Evolutionary conservation across 2,888 invertebrate species (phyloP), one percentile per base, ranked within the genome.

Genomic region (Cataglyphis cursor): DNA sequence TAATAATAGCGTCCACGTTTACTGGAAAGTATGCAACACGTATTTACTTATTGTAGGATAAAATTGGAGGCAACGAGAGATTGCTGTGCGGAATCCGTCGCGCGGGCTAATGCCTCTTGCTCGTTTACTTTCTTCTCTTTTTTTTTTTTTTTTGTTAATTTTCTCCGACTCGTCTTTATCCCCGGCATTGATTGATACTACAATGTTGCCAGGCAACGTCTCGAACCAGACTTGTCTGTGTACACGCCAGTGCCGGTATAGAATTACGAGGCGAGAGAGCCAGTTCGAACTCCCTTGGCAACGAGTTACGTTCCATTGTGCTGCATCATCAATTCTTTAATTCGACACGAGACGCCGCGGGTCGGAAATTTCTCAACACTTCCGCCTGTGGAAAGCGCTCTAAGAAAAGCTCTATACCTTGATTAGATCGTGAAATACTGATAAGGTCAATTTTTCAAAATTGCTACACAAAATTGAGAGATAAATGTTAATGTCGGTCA

Each of bases 201-300:
- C 61, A 35, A 78, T 66, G 87, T 89, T 83, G 88, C 89, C 80
- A 85, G 70, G 88, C 86, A 89, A 89, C 87, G 89, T 86, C 66
- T 86, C 85, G 85, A 24, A 74, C 35, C 59, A 54, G 75, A 76
- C 73, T 66, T 78, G 72, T 72, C 81, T 72, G 76, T 80, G 70
- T 70, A 83, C 74, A 64, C 70, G 28, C 35, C 35, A 31, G 38
- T 38, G 41, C 41, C 44, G 31, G 65, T 75, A 72, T 84, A 75
- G 85, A 81, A 84, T 85, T 85, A 84, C 81, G 10, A 35, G 38
- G 72, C 61, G 73, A 64, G 73, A 64, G 72, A 85, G 73, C 72
- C 4, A 64, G 76, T 73, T 78, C 62, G 85, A 51, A 65, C 78
- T 74, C 80, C 68, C 85, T 65, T 85, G 80, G 82, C 82, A 86